Base-by-base conservation (phyloP, 64 coral and sea anemone species). In the Platygyra sinensis region DNA sequence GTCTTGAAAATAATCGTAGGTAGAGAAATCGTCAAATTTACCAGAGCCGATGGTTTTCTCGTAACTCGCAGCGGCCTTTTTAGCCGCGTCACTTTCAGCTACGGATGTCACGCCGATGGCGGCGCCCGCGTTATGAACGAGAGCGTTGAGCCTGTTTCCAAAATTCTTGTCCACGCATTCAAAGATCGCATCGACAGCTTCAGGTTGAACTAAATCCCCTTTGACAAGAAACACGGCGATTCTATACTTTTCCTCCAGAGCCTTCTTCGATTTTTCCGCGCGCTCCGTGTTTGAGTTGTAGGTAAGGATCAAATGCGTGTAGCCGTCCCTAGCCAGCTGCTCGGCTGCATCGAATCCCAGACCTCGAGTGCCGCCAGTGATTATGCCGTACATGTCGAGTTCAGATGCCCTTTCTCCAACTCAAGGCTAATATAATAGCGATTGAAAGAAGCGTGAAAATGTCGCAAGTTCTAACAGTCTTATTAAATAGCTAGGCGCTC, bases 1-100 rank as follows among this genome's bases (percentile, higher is more conserved):
- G 38, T 82, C 88, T 77, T 95, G 94, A 30, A 95, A 85, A 18
- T 95, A 95, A n/a, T 95, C 94, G 15, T 95, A 95, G 14, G 89
- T 89, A 1, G 94, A 81, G 30, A 95, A 95, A 62, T 95, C 88
- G 20, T 59, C 73, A 79, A 95, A 95, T 14, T 60, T 75, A 2
- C 94, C 94, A 30, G 14, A 59, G 2, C 89, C 94, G 30, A 95
- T 95, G 6, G 77, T 91, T 46, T 88, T 73, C 46, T 91, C 85
- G 86, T 92, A 95, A 36, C 86, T 95, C 30, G 81, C 52, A 4
- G 94, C 94, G 0, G 94, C 94, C 39, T 88, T 92, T 20, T 92
- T 95, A 12, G 94, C 94, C 2, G 38, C 73, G 10, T 92, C 86
- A 2, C 69, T 95, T 52, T 89, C 94, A 29, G 94, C 90, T 24